Percentiles rank a stretch among this genome's conserved stretches.
Evolutionary conservation across 1,140 invertebrate genomes (phyloP).

Genomic region (Triops cancriformis): DNA sequence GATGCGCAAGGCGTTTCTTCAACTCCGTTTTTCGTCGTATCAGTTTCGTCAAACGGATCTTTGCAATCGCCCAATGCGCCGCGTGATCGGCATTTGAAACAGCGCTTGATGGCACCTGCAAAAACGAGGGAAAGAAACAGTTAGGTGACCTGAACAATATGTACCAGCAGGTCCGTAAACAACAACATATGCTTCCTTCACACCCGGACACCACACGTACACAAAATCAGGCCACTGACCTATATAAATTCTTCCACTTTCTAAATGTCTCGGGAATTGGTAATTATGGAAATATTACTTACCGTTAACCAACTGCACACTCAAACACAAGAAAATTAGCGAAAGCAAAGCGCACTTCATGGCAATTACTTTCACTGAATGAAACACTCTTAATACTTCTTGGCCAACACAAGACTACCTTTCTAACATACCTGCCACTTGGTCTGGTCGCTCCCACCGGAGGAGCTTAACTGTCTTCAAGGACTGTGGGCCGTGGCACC

Average conservation of each 20-base stretch:
- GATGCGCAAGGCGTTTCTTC: conserved; percentile 73
- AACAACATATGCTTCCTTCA: neutral
- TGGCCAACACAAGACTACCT: neutral
- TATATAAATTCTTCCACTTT: no score
- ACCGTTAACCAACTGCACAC: no score
- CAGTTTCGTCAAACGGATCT: conserved; percentile 56
- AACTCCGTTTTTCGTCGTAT: conserved; percentile 46
- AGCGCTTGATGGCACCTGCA: conserved; percentile 55
- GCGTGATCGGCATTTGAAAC: conserved; percentile 71
- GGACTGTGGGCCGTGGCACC: neutral
- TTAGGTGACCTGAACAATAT: neutral
- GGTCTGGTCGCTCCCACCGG: neutral
- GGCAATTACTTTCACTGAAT: neutral
- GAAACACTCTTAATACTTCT: neutral
- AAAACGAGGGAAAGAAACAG: conserved; percentile 36
- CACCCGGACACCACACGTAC: no score
- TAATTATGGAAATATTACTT: no score
- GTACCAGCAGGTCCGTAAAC: no score
- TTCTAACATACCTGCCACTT: neutral
- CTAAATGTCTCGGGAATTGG: no score
- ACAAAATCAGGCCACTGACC: no score
- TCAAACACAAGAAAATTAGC: neutral
- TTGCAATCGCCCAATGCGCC: conserved; percentile 79
- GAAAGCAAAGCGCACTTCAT: neutral
- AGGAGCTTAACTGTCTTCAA: neutral